These are phyloP conservation scores for Rynchops niger DNA, from an alignment of 2,113 vertebrate species.

Conservation along the genomic window DNA sequence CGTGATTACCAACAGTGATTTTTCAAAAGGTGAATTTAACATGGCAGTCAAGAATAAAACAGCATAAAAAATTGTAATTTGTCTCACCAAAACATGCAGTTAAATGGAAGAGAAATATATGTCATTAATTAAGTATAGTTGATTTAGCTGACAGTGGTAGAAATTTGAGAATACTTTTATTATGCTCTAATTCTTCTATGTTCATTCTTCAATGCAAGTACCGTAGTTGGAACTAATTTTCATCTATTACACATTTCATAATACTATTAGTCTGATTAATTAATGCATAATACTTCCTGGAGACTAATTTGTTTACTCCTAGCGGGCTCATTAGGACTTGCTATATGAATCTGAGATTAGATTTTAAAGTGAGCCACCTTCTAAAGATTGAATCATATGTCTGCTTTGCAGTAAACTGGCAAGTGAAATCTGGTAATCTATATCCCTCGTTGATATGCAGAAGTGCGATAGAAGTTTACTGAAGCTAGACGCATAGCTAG, in stretches of 20 bases:
- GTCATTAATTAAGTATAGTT: constrained; percentile 32
- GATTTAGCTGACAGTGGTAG: constrained; percentile 45
- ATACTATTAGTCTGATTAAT: constrained; percentile 83
- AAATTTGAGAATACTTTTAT: constrained; percentile 63
- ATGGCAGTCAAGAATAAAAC: neutral
- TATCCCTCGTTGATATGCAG: constrained; percentile 10
- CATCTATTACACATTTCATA: constrained; percentile 78
- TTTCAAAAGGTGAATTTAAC: neutral
- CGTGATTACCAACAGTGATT: neutral
- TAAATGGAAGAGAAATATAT: constrained; percentile 1
- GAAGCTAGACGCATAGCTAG: neutral
- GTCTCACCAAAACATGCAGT: neutral
- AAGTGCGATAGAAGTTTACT: neutral
- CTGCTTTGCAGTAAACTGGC: constrained; percentile 59
- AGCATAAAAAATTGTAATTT: neutral
- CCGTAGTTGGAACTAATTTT: constrained; percentile 75
- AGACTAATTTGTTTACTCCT: constrained; percentile 84
- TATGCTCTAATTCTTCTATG: constrained; percentile 47
- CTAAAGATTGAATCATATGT: constrained; percentile 68
- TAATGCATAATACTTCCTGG: constrained; percentile 78
- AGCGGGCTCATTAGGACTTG: constrained; percentile 75
- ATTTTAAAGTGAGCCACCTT: constrained; percentile 73
- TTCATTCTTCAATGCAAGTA: constrained; percentile 59
- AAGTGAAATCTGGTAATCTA: constrained; percentile 60
- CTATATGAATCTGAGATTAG: constrained; percentile 74